phyloP scores from a whole-genome alignment of 2,888 invertebrate genomes.

The Philonicus albiceps region DNA sequence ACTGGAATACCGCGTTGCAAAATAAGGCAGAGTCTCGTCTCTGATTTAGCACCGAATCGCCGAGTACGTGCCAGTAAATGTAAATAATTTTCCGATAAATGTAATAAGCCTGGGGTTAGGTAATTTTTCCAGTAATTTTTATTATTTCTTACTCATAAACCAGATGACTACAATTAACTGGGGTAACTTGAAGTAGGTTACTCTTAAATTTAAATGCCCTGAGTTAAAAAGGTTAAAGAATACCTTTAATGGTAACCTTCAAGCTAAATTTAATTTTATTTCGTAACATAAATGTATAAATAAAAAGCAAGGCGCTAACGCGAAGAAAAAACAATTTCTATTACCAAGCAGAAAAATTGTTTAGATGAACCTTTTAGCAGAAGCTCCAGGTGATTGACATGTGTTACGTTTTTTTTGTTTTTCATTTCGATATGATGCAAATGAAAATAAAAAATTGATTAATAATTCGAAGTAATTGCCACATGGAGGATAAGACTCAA shows the following conservation, averaged over 20 bases:
- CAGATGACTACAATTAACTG: neutral
- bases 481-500: neutral
- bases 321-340: neutral
- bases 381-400: neutral
- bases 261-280: neutral
- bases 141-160: neutral
- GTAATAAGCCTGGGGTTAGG: neutral
- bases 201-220: neutral
- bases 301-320: neutral
- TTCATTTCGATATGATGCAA: neutral
- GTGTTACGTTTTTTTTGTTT: neutral
- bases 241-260: neutral
- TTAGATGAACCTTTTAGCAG: neutral
- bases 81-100: conserved; percentile 1
- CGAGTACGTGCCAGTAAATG: neutral
- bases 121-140: neutral
- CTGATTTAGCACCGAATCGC: neutral
- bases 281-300: neutral
- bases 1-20: neutral
- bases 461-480: neutral
- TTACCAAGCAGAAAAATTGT: neutral
- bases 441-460: neutral
- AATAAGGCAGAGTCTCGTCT: neutral
- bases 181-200: neutral
- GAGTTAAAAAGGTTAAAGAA: neutral